Conservation (phyloP, 53 echinoderm and acorn worm species). For the Arbacia lixula region DNA sequence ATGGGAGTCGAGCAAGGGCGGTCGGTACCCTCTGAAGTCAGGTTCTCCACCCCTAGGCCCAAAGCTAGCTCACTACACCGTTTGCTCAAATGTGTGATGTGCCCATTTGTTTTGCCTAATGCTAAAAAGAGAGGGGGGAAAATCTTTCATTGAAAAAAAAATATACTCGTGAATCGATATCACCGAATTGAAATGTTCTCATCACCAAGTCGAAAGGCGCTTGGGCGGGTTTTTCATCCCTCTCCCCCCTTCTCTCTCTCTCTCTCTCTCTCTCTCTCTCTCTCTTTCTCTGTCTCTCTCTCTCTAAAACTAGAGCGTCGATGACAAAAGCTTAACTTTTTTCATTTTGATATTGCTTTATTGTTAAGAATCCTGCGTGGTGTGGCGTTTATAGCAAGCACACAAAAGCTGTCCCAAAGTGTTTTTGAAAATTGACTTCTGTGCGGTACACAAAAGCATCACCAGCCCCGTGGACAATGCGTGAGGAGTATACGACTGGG, state of each 20-base stretch:
- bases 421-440: slow-evolving; percentile 56
- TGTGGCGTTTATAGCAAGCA: slow-evolving; percentile 40
- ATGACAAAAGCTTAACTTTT: slow-evolving; percentile 18
- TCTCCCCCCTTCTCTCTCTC: slow-evolving; percentile 20
- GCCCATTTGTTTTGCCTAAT: slow-evolving; percentile 26
- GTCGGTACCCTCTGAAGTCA: slow-evolving; percentile 47
- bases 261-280: slow-evolving; percentile 3
- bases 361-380: slow-evolving; percentile 26
- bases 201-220: slow-evolving; percentile 54
- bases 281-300: slow-evolving; percentile 20
- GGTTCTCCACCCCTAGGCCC: slow-evolving; percentile 24
- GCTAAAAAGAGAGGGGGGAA: too few relatives aligned
- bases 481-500: slow-evolving; percentile 39
- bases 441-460: slow-evolving; percentile 39
- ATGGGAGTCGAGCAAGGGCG: slow-evolving; percentile 24
- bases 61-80: slow-evolving; percentile 11
- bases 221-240: too few relatives aligned
- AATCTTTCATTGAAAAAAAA: slow-evolving; percentile 13
- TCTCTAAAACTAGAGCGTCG: not conserved
- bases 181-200: too few relatives aligned
- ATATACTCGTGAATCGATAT: slow-evolving; percentile 10
- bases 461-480: slow-evolving; percentile 19
- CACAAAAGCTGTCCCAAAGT: slow-evolving; percentile 40
- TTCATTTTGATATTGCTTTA: not conserved
- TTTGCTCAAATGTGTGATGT: slow-evolving; percentile 27